Percentiles rank a stretch among this genome's conserved stretches.
These are phyloP conservation scores for Lycaena phlaeas DNA, from an alignment of 2,888 invertebrate species.

Conservation along the genomic window DNA sequence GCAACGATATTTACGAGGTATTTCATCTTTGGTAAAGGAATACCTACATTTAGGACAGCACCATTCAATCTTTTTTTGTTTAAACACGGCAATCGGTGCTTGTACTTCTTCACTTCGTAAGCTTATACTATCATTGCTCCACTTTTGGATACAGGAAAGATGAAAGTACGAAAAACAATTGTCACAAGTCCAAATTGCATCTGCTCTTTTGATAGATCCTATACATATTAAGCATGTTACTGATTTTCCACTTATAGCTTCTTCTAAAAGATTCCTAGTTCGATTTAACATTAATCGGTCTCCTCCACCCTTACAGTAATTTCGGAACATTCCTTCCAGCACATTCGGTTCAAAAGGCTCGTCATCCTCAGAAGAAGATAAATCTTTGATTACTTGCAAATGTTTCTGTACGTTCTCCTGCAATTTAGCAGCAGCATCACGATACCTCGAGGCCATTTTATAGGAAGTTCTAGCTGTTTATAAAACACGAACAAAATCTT, in stretches of 20 bases:
- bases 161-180: slow-evolving; percentile 91
- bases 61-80: slow-evolving; percentile 70
- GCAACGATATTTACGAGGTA: slow-evolving; percentile 86
- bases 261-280: slow-evolving; percentile 82
- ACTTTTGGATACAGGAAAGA: slow-evolving; percentile 89
- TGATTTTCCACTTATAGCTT: slow-evolving; percentile 84
- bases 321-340: slow-evolving; percentile 52
- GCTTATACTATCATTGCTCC: slow-evolving; percentile 90
- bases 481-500: too few species aligned
- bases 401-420: slow-evolving; percentile 62
- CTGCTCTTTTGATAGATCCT: slow-evolving; percentile 84
- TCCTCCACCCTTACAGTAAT: slow-evolving; percentile 51
- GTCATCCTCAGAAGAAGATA: slow-evolving; percentile 62
- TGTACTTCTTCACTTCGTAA: slow-evolving; percentile 76
- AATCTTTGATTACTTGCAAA: slow-evolving; percentile 52
- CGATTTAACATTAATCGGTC: slow-evolving; percentile 56
- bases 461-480: too few species aligned
- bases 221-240: slow-evolving; percentile 93
- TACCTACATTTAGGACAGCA: slow-evolving; percentile 90
- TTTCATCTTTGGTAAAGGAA: slow-evolving; percentile 76
- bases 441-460: slow-evolving; percentile 52
- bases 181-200: slow-evolving; percentile 91
- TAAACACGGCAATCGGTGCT: slow-evolving; percentile 48
- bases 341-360: slow-evolving; percentile 52
- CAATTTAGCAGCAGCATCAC: slow-evolving; percentile 58